phyloP scores from a whole-genome alignment of 2,888 invertebrate species.

The Dolichopus griseipennis region DNA sequence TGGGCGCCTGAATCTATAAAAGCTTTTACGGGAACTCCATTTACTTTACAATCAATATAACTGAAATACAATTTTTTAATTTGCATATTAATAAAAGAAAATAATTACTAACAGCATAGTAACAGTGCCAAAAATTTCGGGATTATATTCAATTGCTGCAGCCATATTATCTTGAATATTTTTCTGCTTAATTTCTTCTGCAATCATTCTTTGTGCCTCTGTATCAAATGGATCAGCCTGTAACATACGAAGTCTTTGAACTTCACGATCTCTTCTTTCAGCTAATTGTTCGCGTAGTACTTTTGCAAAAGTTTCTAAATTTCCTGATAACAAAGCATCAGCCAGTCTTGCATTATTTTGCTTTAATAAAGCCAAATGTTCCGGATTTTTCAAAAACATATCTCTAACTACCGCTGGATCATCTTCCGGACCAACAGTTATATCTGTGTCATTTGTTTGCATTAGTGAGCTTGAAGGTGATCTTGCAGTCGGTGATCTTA shows the following conservation, averaged over 20 bases:
- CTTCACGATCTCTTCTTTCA: constrained; percentile 67
- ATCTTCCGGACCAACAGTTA: constrained; percentile 53
- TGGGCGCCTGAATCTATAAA: constrained; percentile 98
- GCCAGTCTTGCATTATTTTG: constrained; percentile 90
- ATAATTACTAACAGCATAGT: constrained; percentile 66
- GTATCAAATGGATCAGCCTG: constrained; percentile 92
- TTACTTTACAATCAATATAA: constrained; percentile 93
- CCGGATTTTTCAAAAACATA: constrained; percentile 82
- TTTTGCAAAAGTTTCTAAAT: constrained; percentile 66
- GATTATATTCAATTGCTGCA: constrained; percentile 96
- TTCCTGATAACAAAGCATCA: constrained; percentile 79
- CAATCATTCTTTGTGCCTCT: constrained; percentile 88
- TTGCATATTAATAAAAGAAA: neutral
- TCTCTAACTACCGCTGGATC: constrained; percentile 78
- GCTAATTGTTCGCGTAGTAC: constrained; percentile 74
- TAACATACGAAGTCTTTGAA: constrained; percentile 76
- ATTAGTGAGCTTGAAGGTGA: neutral
- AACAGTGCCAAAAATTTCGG: constrained; percentile 96
- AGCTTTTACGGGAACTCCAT: constrained; percentile 93
- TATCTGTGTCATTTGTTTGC: constrained; percentile 25
- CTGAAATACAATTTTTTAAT: constrained; percentile 23
- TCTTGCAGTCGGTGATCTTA: constrained; percentile 17
- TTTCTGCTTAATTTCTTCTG: constrained; percentile 89
- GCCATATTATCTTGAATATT: constrained; percentile 99
- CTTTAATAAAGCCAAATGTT: constrained; percentile 79